Evolutionary conservation across 2,113 vertebrate genomes (phyloP), one percentile per base, ranked within the genome.

Genomic region (Carollia perspicillata): DNA sequence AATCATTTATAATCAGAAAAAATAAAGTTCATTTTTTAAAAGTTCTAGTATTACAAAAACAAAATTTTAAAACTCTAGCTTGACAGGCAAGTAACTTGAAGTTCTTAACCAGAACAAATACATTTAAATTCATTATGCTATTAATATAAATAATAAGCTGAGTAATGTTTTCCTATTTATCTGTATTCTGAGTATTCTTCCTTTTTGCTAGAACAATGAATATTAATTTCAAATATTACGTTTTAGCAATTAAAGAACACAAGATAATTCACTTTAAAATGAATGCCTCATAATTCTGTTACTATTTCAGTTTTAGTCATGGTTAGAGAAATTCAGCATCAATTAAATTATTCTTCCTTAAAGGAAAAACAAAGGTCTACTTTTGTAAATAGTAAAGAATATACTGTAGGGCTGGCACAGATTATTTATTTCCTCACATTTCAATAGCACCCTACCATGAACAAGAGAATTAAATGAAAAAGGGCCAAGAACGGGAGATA

Each of bases 211-310:
- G 58, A 26, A 26, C 14, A 85, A n/a, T 88, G 66, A 84, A 65
- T 44, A 47, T 84, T 84, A 87, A 86, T 75, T 94, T 92, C 44
- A 77, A 42, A 44, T 88, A 75, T 40, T 84, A 81, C 78, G 40
- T 90, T 74, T 87, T 60, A 55, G 4, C 30, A 89, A 35, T 72
- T 42, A 81, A 87, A 63, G 23, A 84, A 63, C 42, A 86, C 8
- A 53, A 35, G 42, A 83, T 51, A 94, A 91, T 85, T 6, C 28
- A 33, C 69, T 96, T 93, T 80, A 97, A 89, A 86, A 92, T 89
- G 35, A 47, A 37, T 68, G 83, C 17, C 44, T 94, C 40, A 77
- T 10, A 53, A 37, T 92, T 93, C 66, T 65, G 60, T 35, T 86
- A 78, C n/a, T 63, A 69, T 53, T 90, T 87, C 22, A 18, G 79